A percentile compares a stretch with the other conserved stretches of the same genome.
Conservation (phyloP, 2,888 invertebrate genomes). For the Teleogryllus oceanicus region DNA sequence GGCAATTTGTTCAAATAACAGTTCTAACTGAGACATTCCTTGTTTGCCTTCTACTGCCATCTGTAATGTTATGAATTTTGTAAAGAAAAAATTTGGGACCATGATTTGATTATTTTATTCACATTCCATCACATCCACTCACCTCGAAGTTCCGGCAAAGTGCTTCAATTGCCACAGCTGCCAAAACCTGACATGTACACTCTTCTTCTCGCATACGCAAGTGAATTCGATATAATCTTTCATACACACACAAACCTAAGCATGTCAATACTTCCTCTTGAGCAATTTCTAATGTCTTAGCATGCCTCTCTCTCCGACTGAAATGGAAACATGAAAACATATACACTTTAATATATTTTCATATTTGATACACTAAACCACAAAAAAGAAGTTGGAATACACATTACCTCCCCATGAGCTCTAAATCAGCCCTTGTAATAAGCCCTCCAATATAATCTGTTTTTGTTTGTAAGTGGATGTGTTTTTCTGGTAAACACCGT, state of each 20-base stretch:
- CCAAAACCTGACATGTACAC: slow-evolving; percentile 89
- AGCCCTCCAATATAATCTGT: slow-evolving; percentile 85
- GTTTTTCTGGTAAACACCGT: slow-evolving; percentile 79
- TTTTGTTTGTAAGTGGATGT: slow-evolving; percentile 82
- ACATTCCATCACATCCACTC: slow-evolving; percentile 24
- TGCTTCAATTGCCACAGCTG: slow-evolving; percentile 83
- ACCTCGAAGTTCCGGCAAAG: slow-evolving; percentile 81
- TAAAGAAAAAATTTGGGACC: too few relatives aligned
- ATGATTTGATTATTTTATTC: neutral
- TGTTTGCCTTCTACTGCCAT: slow-evolving; percentile 85
- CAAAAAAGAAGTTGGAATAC: neutral
- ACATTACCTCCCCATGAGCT: slow-evolving; percentile 73
- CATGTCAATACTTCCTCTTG: slow-evolving; percentile 95
- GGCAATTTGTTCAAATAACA: slow-evolving; percentile 81
- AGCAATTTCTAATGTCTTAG: slow-evolving; percentile 94
- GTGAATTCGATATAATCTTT: slow-evolving; percentile 81
- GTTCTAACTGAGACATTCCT: slow-evolving; percentile 82
- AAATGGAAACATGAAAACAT: slow-evolving; percentile 26
- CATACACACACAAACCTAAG: slow-evolving; percentile 88
- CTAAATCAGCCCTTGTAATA: slow-evolving; percentile 87
- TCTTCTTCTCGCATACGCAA: slow-evolving; percentile 85
- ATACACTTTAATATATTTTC: too few relatives aligned
- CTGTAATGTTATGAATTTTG: slow-evolving; percentile 42
- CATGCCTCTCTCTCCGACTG: slow-evolving; percentile 84
- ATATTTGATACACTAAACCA: too few relatives aligned